Percentiles rank a stretch among this genome's conserved stretches.
phyloP scores from a whole-genome alignment of 2,113 vertebrate species.

The Nesogale talazaci region DNA sequence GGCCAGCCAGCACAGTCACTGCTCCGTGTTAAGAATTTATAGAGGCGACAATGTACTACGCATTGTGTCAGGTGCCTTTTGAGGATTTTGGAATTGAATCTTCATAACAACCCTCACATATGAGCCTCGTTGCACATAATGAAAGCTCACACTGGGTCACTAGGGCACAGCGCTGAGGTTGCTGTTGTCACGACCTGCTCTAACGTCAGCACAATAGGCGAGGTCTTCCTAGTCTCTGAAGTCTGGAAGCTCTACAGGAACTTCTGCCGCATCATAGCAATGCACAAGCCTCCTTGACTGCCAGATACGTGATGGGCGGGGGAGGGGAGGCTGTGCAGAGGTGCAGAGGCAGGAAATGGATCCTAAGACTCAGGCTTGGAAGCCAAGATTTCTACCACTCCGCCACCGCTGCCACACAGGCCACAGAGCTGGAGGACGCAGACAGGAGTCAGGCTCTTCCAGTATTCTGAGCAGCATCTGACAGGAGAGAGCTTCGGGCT shows the following conservation, averaged over 20 bases:
- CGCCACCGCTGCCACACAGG: not conserved
- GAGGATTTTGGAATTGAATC: slow-evolving; percentile 52
- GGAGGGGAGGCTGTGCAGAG: not conserved
- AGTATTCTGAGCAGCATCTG: not conserved
- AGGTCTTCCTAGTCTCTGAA: not conserved
- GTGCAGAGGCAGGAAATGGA: not conserved
- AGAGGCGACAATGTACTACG: not conserved
- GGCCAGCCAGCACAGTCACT: slow-evolving; percentile 49
- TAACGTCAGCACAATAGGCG: not conserved
- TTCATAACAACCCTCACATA: not conserved
- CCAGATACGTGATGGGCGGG: too few relatives aligned
- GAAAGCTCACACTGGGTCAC: slow-evolving; percentile 30
- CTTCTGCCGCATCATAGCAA: not conserved
- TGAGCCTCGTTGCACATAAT: slow-evolving; percentile 8
- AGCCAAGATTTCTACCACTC: not conserved
- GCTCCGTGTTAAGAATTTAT: slow-evolving; percentile 58
- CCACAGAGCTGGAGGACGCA: not conserved
- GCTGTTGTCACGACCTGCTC: not conserved
- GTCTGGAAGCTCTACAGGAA: not conserved
- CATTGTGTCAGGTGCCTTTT: slow-evolving; percentile 42
- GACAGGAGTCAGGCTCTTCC: not conserved
- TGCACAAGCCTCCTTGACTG: not conserved
- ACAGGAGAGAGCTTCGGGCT: not conserved
- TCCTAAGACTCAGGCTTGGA: not conserved
- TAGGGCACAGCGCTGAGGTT: not conserved